Percentiles rank a stretch among this genome's conserved stretches.
These are phyloP conservation scores for Chymomyza costata DNA, from an alignment of 1,140 invertebrate species.

Conservation along the genomic window DNA sequence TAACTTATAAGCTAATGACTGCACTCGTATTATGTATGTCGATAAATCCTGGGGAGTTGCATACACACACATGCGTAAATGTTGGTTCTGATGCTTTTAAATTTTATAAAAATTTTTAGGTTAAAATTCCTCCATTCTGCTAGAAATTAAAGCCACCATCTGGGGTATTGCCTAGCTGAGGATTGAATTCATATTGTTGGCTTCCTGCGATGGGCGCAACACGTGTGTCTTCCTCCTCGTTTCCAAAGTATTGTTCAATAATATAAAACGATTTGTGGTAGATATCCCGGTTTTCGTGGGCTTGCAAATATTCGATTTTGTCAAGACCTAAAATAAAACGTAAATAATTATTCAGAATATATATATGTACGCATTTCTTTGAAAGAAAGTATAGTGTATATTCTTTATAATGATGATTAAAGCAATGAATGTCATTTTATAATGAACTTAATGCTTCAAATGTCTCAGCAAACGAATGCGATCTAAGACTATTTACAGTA, in stretches of 20 bases:
- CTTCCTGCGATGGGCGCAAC: slow-evolving; percentile 88
- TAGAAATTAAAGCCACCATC: slow-evolving; percentile 89
- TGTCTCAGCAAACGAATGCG: too few species aligned
- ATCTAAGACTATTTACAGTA: not conserved
- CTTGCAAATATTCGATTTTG: slow-evolving; percentile 98
- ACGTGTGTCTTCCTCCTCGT: slow-evolving; percentile 91
- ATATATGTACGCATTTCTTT: too few species aligned
- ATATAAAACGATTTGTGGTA: slow-evolving; percentile 98
- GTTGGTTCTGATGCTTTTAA: slow-evolving; percentile 3
- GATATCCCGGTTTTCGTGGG: slow-evolving; percentile 96
- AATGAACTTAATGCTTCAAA: not conserved
- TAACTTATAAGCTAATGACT: slow-evolving; percentile 66
- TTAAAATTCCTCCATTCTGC: slow-evolving; percentile 25
- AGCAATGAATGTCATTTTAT: slow-evolving; percentile 1
- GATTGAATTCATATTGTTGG: slow-evolving; percentile 85
- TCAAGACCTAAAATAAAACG: slow-evolving; percentile 89
- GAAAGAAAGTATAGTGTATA: too few species aligned
- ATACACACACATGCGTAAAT: slow-evolving; percentile 12
- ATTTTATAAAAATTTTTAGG: too few species aligned
- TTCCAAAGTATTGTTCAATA: slow-evolving; percentile 95
- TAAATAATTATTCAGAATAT: too few species aligned
- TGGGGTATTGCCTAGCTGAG: slow-evolving; percentile 82
- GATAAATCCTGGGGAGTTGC: slow-evolving; percentile 20
- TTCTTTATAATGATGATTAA: too few species aligned
- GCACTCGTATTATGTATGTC: slow-evolving; percentile 23